These are phyloP conservation scores for Venusia cambrica DNA, from an alignment of 2,888 invertebrate species.

Conservation along the genomic window DNA sequence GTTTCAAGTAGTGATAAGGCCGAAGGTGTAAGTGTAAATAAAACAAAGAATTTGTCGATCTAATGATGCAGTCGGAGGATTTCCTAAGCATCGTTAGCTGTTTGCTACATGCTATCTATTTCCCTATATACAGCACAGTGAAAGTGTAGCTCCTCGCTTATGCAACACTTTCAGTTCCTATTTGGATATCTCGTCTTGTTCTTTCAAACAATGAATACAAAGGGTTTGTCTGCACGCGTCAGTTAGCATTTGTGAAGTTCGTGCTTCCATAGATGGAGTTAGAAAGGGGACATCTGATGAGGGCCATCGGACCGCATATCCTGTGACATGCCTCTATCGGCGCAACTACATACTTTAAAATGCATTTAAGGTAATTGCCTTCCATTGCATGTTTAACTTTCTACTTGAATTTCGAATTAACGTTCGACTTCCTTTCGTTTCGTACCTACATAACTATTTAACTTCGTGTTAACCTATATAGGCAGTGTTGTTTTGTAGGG, in stretches of 20 bases:
- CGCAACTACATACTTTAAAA: slow-evolving; percentile 41
- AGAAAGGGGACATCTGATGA: slow-evolving; percentile 68
- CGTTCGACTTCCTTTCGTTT: slow-evolving; percentile 12
- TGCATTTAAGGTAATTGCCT: slow-evolving; percentile 43
- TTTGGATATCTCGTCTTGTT: slow-evolving; percentile 14
- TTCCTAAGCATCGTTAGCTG: slow-evolving; percentile 53
- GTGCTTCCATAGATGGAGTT: slow-evolving; percentile 54
- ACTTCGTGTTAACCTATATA: not conserved
- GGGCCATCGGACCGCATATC: slow-evolving; percentile 68
- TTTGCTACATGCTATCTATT: slow-evolving; percentile 37
- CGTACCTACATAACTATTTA: not conserved
- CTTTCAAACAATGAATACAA: slow-evolving; percentile 28
- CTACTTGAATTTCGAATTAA: slow-evolving; percentile 12
- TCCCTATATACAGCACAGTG: slow-evolving; percentile 49
- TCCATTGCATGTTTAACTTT: slow-evolving; percentile 19
- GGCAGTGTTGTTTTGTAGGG: too few species aligned
- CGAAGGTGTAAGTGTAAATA: too few species aligned
- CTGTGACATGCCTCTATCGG: slow-evolving; percentile 53
- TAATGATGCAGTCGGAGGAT: slow-evolving; percentile 53
- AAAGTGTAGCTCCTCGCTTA: slow-evolving; percentile 53
- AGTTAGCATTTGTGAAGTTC: slow-evolving; percentile 66
- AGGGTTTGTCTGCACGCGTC: slow-evolving; percentile 46
- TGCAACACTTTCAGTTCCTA: slow-evolving; percentile 38
- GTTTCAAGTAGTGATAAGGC: too few species aligned
- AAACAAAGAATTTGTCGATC: too few species aligned